Base-by-base conservation (phyloP, 2,888 invertebrate genomes). In the Eilema caniola region DNA sequence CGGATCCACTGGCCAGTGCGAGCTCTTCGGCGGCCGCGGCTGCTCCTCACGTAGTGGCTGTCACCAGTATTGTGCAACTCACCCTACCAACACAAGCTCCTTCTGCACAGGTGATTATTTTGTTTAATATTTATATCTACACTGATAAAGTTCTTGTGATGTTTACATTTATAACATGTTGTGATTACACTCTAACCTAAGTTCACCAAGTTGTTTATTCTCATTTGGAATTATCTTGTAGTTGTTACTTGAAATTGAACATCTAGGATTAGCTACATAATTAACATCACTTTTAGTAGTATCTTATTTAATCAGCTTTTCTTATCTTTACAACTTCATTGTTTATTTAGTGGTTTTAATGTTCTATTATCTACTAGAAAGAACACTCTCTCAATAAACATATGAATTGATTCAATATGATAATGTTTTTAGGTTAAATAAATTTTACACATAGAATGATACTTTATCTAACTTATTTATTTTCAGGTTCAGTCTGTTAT, bases 401-500 rank as follows among this genome's bases (percentile, higher is more conserved):
- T 53, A n/a, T 53, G 53, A 53, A 20, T n/a, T 53, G n/a, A 41
- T 25, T 62, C 41, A 41, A 59, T 16, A 20, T 37, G 62, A 41
- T 41, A 37, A 62, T 62, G 37, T 37, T 62, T 62, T 62, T 25
- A 62, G 62, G 41, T 41, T 62, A 41, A 62, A 25, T 25, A 16
- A 10, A 14, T 41, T 16, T 41, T 10, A 10, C 5, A 11, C 24
- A 41, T 25, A 62, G 14, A 62, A 24, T 41, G 20, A 41, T 41
- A 53, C 14, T 41, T 41, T 53, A 53, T 53, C n/a, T 7, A 10
- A n/a, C 10, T 10, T 10, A 76, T 79, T 78, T 74, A 64, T 72
- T 93, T 96, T 70, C 96, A 98, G 97, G 98, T 98, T 79, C 99
- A 99, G 94, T 98, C 99, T 85, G 99, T 99, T 78, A 99, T 99